Base-by-base conservation (phyloP, 1,140 invertebrate species). In the Drosophila elegans region DNA sequence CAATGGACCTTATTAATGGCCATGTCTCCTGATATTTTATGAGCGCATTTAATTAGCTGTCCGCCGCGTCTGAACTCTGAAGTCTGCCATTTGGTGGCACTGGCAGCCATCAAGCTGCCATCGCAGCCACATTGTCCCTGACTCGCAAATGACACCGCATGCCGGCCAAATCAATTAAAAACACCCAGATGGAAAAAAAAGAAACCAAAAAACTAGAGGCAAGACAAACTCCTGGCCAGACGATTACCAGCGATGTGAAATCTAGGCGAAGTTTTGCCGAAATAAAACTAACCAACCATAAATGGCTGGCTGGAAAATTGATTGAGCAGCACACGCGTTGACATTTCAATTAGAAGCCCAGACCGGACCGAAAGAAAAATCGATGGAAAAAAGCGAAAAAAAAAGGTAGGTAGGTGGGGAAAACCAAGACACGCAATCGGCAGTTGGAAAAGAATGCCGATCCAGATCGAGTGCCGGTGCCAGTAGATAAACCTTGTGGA, bases 301-400 rank as follows among this genome's bases (percentile, higher is more conserved):
- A 71, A 49, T 41, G 66, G 64, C 27, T 38, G 66, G 55, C 57
- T 75, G 59, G 59, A 67, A 67, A 77, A 77, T 77, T 77, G 74
- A 77, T 77, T 77, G 74, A 77, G 74, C 73, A 77, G 74, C 72
- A 75, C 29, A 77, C 62, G 74, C 74, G 76, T 71, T 78, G 76
- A 78, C 74, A 73, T 78, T 78, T 78, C 66, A 78, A 78, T 78
- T 78, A 78, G 74, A 78, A 78, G 74, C 67, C 74, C 57, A 74
- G 59, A 38, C 59, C 21, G 13, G 21, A 16, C 49, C 49, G 4
- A 71, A 46, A 52, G 29, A 44, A 63, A 38, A 55, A 51, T 51
- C 48, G 25, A 25, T 29, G 21, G 38, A 57, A 39, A 12, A 42
- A 32, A 32, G 7, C 29, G 29, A 7, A 27, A 38, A 27, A 38